A percentile compares a stretch with the other conserved stretches of the same genome.
These are phyloP conservation scores for Amiota mariae DNA, from an alignment of 2,888 invertebrate genomes.

Conservation along the genomic window DNA sequence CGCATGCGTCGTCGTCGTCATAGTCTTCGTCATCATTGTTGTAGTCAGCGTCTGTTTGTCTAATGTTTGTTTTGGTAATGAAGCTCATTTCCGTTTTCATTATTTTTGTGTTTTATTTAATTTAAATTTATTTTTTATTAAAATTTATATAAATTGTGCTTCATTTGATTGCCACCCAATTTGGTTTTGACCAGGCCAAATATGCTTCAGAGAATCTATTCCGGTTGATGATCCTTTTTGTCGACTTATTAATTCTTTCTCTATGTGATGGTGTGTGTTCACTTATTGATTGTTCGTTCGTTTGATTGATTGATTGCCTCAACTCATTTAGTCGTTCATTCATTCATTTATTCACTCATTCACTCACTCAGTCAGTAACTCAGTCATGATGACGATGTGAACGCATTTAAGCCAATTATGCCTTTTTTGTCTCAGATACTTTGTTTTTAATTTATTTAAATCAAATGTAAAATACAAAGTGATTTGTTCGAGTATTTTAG, in stretches of 20 bases:
- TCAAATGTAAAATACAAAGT: conserved; percentile 64
- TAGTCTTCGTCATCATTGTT: neutral
- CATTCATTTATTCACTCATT: conserved; percentile 20
- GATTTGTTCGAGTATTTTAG: conserved; percentile 49
- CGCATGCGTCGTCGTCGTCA: neutral
- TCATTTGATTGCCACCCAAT: conserved; percentile 17
- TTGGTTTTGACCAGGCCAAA: neutral
- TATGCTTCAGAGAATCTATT: neutral
- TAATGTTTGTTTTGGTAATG: conserved; percentile 71
- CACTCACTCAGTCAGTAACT: conserved; percentile 10
- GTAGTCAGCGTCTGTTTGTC: conserved; percentile 33
- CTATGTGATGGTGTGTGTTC: no score
- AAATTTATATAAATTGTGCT: neutral
- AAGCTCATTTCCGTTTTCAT: conserved; percentile 69
- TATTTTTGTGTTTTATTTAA: conserved; percentile 24
- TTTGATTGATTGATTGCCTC: conserved; percentile 1
- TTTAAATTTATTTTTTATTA: conserved; percentile 21
- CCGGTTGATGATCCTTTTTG: neutral
- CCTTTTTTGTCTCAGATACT: conserved; percentile 49
- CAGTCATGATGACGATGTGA: conserved; percentile 41
- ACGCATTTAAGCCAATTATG: conserved; percentile 61
- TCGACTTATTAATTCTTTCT: no score
- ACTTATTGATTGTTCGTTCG: no score
- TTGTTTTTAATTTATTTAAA: conserved; percentile 67
- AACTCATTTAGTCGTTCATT: neutral